Conservation (phyloP, 2,113 vertebrate species). For the Candoia aspera region DNA sequence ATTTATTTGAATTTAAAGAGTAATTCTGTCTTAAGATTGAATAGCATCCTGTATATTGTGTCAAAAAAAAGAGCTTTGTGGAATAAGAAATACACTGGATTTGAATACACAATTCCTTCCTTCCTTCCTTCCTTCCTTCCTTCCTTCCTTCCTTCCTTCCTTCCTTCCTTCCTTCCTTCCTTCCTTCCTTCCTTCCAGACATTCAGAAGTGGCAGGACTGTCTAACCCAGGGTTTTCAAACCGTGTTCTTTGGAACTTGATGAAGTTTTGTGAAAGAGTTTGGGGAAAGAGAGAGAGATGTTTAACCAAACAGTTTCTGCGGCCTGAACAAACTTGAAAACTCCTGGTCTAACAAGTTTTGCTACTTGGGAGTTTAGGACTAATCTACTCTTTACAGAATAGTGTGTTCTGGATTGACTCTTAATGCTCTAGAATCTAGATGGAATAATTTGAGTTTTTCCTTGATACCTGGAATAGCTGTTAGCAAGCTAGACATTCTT, state of each 20-base stretch:
- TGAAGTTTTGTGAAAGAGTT: not conserved
- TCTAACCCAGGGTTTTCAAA: not conserved
- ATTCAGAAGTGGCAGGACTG: too few species aligned
- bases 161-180: not conserved
- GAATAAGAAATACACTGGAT: not conserved
- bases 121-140: too few species aligned
- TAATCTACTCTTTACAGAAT: not conserved
- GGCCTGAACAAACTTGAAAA: not conserved
- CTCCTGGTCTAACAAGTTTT: not conserved
- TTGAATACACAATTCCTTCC: not conserved
- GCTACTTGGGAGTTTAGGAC: not conserved
- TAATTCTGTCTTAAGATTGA: not conserved
- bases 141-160: too few species aligned
- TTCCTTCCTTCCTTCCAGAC: not conserved
- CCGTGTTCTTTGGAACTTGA: not conserved
- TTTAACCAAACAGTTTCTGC: not conserved
- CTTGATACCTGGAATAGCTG: not conserved
- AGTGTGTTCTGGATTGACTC: not conserved
- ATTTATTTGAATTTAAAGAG: not conserved
- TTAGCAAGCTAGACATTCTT: not conserved
- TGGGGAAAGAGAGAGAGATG: not conserved
- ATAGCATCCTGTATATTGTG: not conserved
- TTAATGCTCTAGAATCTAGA: not conserved
- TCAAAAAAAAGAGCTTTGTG: not conserved
- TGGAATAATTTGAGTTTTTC: not conserved